phyloP scores from a whole-genome alignment of 2,888 invertebrate genomes.

The Lepidocyrtoides sp. region DNA sequence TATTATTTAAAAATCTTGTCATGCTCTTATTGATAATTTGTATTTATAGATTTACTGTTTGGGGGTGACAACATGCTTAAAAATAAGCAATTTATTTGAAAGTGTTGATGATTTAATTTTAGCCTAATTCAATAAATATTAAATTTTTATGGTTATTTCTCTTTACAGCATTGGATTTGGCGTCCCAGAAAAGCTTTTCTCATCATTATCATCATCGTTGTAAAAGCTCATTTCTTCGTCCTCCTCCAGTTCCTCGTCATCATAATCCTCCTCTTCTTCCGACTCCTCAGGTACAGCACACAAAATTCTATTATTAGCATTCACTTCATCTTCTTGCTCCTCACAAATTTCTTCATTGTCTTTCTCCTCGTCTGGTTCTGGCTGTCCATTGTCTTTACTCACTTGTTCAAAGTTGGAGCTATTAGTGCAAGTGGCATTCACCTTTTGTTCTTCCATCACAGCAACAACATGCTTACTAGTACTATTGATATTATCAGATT shows the following conservation, averaged over 20 bases:
- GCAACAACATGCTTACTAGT: background rate
- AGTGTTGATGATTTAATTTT: background rate
- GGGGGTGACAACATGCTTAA: conserved; percentile 19
- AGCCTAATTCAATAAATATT: background rate
- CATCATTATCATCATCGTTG: conserved; percentile 17
- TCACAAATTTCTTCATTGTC: background rate
- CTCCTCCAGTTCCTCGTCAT: conserved; percentile 38
- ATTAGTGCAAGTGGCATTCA: background rate
- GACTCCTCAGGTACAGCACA: conserved; percentile 64
- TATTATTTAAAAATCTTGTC: too few species aligned
- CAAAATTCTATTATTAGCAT: background rate
- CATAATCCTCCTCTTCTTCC: conserved; percentile 4
- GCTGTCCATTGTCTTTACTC: background rate
- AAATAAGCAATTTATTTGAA: background rate
- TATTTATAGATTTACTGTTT: background rate
- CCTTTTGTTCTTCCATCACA: conserved; percentile 46
- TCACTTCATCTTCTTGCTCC: background rate
- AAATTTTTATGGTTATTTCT: conserved; percentile 13
- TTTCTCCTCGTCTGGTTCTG: background rate
- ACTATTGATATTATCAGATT: background rate
- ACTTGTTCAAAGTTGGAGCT: background rate
- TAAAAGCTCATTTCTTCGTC: conserved; percentile 20
- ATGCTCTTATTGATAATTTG: conserved; percentile 5
- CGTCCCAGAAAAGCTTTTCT: conserved; percentile 87
- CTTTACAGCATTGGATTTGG: conserved; percentile 93